Conservation (phyloP, 2,113 vertebrate species). For the Platichthys stellatus region DNA sequence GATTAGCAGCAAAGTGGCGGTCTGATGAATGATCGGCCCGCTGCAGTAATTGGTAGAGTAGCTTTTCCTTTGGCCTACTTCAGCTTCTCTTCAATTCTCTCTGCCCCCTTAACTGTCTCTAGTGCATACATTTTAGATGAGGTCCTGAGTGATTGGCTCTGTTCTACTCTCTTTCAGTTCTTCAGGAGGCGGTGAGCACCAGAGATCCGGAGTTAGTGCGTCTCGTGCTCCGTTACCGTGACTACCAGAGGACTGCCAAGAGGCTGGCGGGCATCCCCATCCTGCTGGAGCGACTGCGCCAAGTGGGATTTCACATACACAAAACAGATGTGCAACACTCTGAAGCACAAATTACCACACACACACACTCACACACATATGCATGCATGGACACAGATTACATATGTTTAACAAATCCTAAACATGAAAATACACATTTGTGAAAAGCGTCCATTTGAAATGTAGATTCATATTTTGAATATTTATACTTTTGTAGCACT, state of each 20-base stretch:
- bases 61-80: constrained; percentile 59
- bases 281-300: constrained; percentile 93
- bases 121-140: constrained; percentile 71
- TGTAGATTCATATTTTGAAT: constrained; percentile 23
- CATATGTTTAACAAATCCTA: constrained; percentile 7
- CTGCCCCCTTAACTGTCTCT: constrained; percentile 53
- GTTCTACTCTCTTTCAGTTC: constrained; percentile 80
- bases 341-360: background rate
- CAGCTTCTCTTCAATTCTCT: constrained; percentile 38
- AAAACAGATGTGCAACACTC: constrained; percentile 5
- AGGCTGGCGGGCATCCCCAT: constrained; percentile 93
- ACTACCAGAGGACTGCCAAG: constrained; percentile 95
- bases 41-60: constrained; percentile 41
- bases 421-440: background rate
- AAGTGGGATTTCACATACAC: constrained; percentile 82
- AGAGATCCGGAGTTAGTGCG: constrained; percentile 93
- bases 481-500: constrained; percentile 34
- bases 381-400: background rate
- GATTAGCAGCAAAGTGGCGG: constrained; percentile 29
- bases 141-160: constrained; percentile 43
- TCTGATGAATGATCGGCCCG: constrained; percentile 43
- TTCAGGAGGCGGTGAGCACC: constrained; percentile 96
- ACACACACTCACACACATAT: background rate
- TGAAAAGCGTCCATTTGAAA: constrained; percentile 26
- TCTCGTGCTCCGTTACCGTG: constrained; percentile 92